Conservation (phyloP, 2,797 vertebrate genomes). For the Dryobates pubescens region DNA sequence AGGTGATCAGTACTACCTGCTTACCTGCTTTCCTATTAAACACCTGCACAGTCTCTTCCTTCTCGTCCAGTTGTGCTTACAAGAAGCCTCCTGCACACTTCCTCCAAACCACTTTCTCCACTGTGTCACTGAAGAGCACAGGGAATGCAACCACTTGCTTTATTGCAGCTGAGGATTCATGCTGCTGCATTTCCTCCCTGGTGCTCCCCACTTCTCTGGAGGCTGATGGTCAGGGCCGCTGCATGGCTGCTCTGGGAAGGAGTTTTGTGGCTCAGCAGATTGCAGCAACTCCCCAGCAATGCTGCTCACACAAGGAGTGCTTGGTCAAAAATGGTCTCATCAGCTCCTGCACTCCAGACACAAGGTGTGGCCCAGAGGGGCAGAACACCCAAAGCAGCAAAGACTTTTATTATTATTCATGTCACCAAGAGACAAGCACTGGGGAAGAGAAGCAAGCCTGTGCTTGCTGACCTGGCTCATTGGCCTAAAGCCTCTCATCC, state of each 20-base stretch:
- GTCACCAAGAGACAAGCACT: not conserved
- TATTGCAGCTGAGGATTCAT: not conserved
- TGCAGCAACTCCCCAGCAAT: not conserved
- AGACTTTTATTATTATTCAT: not conserved
- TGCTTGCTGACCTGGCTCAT: not conserved
- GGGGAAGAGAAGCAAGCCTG: not conserved
- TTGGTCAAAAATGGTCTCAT: not conserved
- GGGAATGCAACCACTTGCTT: not conserved
- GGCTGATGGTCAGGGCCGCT: not conserved
- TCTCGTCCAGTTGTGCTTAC: not conserved
- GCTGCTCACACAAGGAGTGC: not conserved
- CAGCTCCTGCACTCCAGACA: not conserved
- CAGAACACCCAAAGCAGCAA: not conserved
- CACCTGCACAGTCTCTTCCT: not conserved
- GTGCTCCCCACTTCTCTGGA: not conserved
- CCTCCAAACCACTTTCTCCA: not conserved
- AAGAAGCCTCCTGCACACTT: not conserved
- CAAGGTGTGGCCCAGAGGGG: not conserved
- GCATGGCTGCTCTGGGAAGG: not conserved
- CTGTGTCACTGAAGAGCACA: rapidly evolving
- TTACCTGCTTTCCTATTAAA: not conserved
- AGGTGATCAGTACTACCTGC: rapidly evolving
- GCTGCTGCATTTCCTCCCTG: not conserved
- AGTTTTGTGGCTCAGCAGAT: not conserved
- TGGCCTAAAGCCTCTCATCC: not conserved